phyloP scores from a whole-genome alignment of 1,140 invertebrate species.

The Platyscapa corneri region DNA sequence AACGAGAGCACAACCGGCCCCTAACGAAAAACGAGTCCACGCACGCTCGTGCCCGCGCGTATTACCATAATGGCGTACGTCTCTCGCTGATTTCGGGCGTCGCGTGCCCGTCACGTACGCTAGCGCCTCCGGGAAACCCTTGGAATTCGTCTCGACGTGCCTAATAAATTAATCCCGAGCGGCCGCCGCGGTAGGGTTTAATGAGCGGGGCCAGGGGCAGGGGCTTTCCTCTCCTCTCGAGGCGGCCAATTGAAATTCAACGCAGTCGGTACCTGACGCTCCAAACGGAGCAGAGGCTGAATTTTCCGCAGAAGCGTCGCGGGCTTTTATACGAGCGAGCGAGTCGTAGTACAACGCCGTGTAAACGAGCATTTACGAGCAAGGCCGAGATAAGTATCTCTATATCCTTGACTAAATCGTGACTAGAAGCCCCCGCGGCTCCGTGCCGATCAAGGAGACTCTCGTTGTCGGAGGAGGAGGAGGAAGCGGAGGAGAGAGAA shows the following conservation, averaged over 20 bases:
- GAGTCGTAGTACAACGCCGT: slow-evolving; percentile 49
- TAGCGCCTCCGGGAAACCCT: slow-evolving; percentile 24
- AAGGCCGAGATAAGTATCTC: slow-evolving; percentile 70
- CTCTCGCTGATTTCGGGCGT: background rate
- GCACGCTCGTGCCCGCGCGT: too few species aligned
- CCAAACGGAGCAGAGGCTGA: slow-evolving; percentile 48
- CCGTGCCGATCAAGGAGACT: slow-evolving; percentile 58
- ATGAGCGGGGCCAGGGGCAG: background rate
- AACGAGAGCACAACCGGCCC: background rate
- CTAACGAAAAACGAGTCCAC: background rate
- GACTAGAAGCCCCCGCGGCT: slow-evolving; percentile 68
- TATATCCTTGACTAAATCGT: slow-evolving; percentile 74
- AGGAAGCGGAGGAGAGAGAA: background rate
- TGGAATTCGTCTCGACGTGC: slow-evolving; percentile 18
- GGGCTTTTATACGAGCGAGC: slow-evolving; percentile 21
- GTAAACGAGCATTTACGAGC: slow-evolving; percentile 72
- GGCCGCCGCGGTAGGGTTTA: background rate
- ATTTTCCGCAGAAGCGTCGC: slow-evolving; percentile 56
- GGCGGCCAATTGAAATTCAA: slow-evolving; percentile 30
- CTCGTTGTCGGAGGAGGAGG: background rate
- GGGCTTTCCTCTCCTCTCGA: background rate
- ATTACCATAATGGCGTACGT: background rate
- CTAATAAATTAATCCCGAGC: slow-evolving; percentile 27
- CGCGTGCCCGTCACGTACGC: background rate
- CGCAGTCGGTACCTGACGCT: background rate